Percentiles rank a stretch among this genome's conserved stretches.
phyloP scores from a whole-genome alignment of 1,140 invertebrate species.

The Sipha flava region DNA sequence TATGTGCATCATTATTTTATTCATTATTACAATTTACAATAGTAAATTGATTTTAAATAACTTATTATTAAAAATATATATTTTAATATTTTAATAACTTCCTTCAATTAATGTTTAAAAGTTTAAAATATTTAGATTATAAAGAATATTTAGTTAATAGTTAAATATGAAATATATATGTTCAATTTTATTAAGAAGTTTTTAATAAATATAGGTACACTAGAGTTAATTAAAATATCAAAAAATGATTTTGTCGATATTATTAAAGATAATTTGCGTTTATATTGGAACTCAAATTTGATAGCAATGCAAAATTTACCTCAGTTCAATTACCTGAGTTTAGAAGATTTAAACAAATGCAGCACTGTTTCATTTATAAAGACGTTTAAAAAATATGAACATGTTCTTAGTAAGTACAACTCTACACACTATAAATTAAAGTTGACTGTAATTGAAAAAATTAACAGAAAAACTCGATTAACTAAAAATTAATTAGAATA shows the following conservation, averaged over 20 bases:
- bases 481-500: too few species aligned
- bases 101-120: too few species aligned
- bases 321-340: neutral
- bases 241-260: neutral
- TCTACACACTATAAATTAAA: neutral
- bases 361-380: slow-evolving; percentile 3
- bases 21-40: too few species aligned
- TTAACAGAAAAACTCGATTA: neutral
- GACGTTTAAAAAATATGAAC: neutral
- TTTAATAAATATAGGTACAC: neutral
- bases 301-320: neutral
- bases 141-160: too few species aligned
- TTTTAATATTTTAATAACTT: too few species aligned
- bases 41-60: too few species aligned
- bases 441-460: neutral
- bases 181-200: too few species aligned
- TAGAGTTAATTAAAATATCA: neutral
- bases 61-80: too few species aligned
- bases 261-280: neutral
- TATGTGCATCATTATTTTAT: too few species aligned
- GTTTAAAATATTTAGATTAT: too few species aligned
- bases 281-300: neutral
- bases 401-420: neutral
- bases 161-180: too few species aligned
- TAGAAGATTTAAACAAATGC: neutral